These are phyloP conservation scores for Ancistrus triradiatus DNA, from an alignment of 2,113 vertebrate species.

Conservation along the genomic window DNA sequence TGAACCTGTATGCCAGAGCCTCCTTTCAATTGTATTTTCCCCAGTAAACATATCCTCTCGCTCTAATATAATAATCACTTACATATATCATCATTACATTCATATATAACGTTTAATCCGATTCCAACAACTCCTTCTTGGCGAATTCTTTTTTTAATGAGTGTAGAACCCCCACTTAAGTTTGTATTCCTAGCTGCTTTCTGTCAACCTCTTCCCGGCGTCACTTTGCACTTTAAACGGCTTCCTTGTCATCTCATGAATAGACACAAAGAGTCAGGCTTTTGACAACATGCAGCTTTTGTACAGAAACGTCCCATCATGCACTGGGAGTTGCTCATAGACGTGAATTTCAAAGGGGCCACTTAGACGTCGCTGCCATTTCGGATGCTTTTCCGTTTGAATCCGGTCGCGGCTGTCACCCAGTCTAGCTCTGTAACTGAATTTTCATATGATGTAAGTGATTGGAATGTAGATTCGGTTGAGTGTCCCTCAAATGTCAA, in stretches of 20 bases:
- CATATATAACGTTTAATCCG: too few relatives aligned
- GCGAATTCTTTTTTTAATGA: too few relatives aligned
- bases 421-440: not conserved
- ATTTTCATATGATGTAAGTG: conserved; percentile 1
- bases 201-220: too few relatives aligned
- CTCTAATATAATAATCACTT: too few relatives aligned
- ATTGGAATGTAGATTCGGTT: conserved; percentile 15
- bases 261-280: not conserved
- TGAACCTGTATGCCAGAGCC: too few relatives aligned
- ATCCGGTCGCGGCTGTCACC: not conserved
- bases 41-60: too few relatives aligned
- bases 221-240: too few relatives aligned
- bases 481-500: conserved; percentile 14
- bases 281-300: not conserved
- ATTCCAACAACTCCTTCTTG: too few relatives aligned
- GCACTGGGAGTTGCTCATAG: not conserved
- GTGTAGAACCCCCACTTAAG: not conserved
- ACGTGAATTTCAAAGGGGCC: not conserved
- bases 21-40: too few relatives aligned
- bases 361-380: not conserved
- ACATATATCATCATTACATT: too few relatives aligned
- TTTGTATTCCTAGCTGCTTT: not conserved
- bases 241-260: not conserved
- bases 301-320: not conserved
- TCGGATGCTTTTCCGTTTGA: not conserved